Base-by-base conservation (phyloP, 2,797 vertebrate genomes). In the Holocentrus rufus region DNA sequence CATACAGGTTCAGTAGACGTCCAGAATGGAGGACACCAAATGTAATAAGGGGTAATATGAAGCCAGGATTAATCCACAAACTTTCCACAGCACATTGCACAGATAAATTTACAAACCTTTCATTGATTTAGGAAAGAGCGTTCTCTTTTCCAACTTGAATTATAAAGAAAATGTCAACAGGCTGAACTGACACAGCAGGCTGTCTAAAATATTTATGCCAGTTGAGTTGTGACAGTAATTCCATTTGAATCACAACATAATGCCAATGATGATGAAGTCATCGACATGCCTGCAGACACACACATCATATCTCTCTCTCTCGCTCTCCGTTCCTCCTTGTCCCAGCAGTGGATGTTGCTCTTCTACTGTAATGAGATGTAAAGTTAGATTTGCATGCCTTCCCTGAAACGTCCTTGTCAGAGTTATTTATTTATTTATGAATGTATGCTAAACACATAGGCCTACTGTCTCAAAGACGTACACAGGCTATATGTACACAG, bases 221-320 rank as follows among this genome's bases (percentile, higher is more conserved):
- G 79, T 79, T 59, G 22, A 75, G 54, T 23, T 80, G 56, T 73
- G 68, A 78, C 74, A 56, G 60, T 82, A 85, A 87, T 86, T 79
- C 67, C 62, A 31, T 83, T 46, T 66, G 78, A 83, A 84, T 71
- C 55, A 64, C 67, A 60, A 55, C 44, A 76, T 68, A 72, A 68
- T 53, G 46, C 57, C 60, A 57, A 5, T 30, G 70, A 73, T 50
- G 58, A 20, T 50, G 53, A 79, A 56, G 25, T 27, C 39, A n/a
- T n/a, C 50, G 61, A 56, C 58, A 64, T 11, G 59, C 68, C 57
- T 68, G 67, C 55, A 69, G 64, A 53, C 55, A 55, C 36, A 36
- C 9, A 58, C 4, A 61, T 25, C 2, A 1, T 13, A 10, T 42
- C 27, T 36, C 47, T 60, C 34, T 30, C 13, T 34, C n/a, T 17